phyloP scores from a whole-genome alignment of 2,888 invertebrate genomes.

The Dugesia japonica region DNA sequence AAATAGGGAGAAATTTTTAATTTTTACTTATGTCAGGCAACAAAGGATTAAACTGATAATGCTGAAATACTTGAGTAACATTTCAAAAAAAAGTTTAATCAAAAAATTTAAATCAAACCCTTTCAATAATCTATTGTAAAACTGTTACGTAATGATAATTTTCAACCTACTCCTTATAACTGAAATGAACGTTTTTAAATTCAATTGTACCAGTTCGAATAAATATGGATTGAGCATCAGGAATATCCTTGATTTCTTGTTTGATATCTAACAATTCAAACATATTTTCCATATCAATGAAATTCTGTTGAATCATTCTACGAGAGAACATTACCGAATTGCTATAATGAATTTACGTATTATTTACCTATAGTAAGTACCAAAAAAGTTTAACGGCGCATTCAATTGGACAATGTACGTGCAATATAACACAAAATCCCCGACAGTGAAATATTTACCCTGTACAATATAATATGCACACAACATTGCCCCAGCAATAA shows the following conservation, averaged over 20 bases:
- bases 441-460: slow-evolving; percentile 61
- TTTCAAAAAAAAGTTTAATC: too few species aligned
- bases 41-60: too few species aligned
- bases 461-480: slow-evolving; percentile 70
- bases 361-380: slow-evolving; percentile 89
- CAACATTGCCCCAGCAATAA: slow-evolving; percentile 69
- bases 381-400: slow-evolving; percentile 88
- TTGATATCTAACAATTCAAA: slow-evolving; percentile 75
- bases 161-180: slow-evolving; percentile 53
- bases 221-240: slow-evolving; percentile 60
- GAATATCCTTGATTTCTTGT: slow-evolving; percentile 65
- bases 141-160: slow-evolving; percentile 4
- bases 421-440: slow-evolving; percentile 85
- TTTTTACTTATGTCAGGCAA: too few species aligned
- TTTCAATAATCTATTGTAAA: not conserved
- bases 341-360: too few species aligned
- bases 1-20: too few species aligned
- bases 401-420: slow-evolving; percentile 80
- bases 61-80: too few species aligned
- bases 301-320: slow-evolving; percentile 86
- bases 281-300: slow-evolving; percentile 99
- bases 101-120: too few species aligned
- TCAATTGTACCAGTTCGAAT: slow-evolving; percentile 59
- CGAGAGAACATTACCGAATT: slow-evolving; percentile 32
- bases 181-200: slow-evolving; percentile 74